A percentile compares a stretch with the other conserved stretches of the same genome.
Evolutionary conservation across 2,888 invertebrate species (phyloP).

Genomic region (Drosophila diplacantha): DNA sequence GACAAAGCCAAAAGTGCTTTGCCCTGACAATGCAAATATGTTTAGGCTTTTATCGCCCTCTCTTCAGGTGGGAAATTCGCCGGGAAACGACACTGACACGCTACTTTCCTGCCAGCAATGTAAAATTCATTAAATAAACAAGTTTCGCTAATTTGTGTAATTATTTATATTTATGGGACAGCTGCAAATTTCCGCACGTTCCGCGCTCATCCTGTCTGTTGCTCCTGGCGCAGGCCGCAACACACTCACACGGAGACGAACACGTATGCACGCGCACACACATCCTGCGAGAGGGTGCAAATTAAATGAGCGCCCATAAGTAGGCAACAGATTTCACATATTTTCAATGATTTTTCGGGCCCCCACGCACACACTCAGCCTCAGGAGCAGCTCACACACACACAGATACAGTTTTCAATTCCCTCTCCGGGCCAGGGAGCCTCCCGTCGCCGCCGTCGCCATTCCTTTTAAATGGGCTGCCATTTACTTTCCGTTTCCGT

Average conservation of each 20-base stretch:
- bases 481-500: conserved; percentile 66
- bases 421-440: not conserved
- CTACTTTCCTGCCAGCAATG: conserved; percentile 38
- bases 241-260: not conserved
- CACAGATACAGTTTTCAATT: conserved; percentile 22
- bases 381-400: not conserved
- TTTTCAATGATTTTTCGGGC: conserved; percentile 26
- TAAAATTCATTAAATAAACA: conserved; percentile 66
- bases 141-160: conserved; percentile 64
- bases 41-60: conserved; percentile 4
- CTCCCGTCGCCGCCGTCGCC: conserved; percentile 1
- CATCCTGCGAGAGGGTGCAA: conserved; percentile 29
- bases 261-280: conserved; percentile 4
- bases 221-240: conserved; percentile 5
- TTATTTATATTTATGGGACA: conserved; percentile 63
- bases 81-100: conserved; percentile 25
- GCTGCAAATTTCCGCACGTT: conserved; percentile 61
- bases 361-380: conserved; percentile 1
- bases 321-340: conserved; percentile 52
- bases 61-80: conserved; percentile 14
- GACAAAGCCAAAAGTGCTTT: not conserved
- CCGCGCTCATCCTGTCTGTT: conserved; percentile 22
- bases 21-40: not conserved
- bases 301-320: conserved; percentile 57
- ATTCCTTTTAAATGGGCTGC: conserved; percentile 54